phyloP scores from a whole-genome alignment of 2,888 invertebrate species.

The Notodonta ziczac region DNA sequence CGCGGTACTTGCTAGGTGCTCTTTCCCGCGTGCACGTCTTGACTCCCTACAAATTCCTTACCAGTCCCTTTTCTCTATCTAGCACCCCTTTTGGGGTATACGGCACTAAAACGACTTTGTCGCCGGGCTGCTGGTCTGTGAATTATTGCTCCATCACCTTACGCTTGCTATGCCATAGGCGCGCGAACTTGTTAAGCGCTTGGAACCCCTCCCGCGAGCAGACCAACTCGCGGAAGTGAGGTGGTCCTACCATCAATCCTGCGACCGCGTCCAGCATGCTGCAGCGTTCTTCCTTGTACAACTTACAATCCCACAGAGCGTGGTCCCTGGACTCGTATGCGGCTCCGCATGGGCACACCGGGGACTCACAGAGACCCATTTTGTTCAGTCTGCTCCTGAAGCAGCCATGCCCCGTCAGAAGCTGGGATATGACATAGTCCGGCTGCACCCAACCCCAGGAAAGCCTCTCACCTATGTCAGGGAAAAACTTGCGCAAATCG shows the following conservation, averaged over 20 bases:
- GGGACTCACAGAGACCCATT: not conserved
- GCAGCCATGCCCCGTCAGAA: constrained; percentile 28
- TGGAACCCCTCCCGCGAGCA: not conserved
- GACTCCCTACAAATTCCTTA: too few relatives aligned
- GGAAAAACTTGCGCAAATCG: constrained; percentile 11
- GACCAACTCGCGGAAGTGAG: not conserved
- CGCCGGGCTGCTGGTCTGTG: not conserved
- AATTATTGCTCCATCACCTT: not conserved
- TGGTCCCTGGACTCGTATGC: not conserved
- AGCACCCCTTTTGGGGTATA: not conserved
- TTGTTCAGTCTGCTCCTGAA: constrained; percentile 5
- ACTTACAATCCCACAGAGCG: constrained; percentile 5
- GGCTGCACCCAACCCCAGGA: constrained; percentile 20
- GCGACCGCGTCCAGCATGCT: constrained; percentile 5
- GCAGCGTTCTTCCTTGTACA: not conserved
- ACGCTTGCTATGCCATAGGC: not conserved
- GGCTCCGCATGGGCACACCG: constrained; percentile 1
- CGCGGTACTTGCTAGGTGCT: too few relatives aligned
- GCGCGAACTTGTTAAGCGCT: not conserved
- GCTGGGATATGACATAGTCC: constrained; percentile 22
- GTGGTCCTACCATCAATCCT: not conserved
- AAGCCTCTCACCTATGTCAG: constrained; percentile 18
- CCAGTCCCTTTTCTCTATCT: not conserved
- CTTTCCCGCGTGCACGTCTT: too few relatives aligned
- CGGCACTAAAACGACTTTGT: not conserved